Evolutionary conservation across 1,140 invertebrate genomes (phyloP).

Genomic region (Melipona quadrifasciata): DNA sequence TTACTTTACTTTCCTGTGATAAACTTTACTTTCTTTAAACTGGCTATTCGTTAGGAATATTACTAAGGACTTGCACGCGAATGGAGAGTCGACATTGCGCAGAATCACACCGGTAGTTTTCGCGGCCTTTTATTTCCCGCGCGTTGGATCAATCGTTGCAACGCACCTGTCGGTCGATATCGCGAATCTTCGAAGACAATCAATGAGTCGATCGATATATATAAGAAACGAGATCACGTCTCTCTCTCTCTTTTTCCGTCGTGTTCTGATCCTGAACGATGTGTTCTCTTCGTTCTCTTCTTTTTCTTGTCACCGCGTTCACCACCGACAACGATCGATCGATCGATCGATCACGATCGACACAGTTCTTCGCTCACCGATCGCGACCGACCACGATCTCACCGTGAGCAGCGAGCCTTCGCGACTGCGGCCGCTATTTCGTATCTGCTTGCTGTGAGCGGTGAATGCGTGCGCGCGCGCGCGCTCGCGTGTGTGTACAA

Average conservation of each 20-base stretch:
- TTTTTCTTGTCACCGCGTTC: slow-evolving; percentile 2
- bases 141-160: neutral
- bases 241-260: neutral
- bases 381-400: slow-evolving; percentile 61
- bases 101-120: neutral
- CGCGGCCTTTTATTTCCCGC: slow-evolving; percentile 5
- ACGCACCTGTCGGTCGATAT: neutral
- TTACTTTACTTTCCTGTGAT: too few relatives aligned
- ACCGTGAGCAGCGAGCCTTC: slow-evolving; percentile 72
- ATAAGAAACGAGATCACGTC: neutral
- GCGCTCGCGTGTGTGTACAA: neutral
- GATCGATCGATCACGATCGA: slow-evolving; percentile 65
- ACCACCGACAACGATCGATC: slow-evolving; percentile 11
- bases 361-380: slow-evolving; percentile 28
- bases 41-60: neutral
- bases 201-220: slow-evolving; percentile 45
- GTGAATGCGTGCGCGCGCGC: slow-evolving; percentile 44
- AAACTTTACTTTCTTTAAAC: neutral
- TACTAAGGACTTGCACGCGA: neutral
- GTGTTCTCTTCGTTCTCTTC: neutral
- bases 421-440: slow-evolving; percentile 70
- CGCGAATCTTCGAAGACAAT: neutral
- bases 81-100: neutral
- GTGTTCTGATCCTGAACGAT: neutral
- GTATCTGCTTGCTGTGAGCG: slow-evolving; percentile 55